Base-by-base conservation (phyloP, 2,888 invertebrate species). In the Cetonia aurata region DNA sequence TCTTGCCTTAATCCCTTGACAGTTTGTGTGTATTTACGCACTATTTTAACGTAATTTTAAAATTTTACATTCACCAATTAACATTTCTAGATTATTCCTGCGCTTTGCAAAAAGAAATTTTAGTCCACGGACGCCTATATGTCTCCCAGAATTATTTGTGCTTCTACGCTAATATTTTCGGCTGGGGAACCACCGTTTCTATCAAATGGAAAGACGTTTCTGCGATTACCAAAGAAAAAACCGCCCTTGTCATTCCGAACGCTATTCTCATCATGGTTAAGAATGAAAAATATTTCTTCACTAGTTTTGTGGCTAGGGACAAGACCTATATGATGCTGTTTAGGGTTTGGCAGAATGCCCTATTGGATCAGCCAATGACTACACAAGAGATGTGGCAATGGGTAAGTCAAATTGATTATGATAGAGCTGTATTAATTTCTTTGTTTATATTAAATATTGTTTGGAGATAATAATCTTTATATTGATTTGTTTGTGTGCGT, bases 81-180 rank as follows among this genome's bases (percentile, higher is more conserved):
- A 25, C 25, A 25, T 25, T 25, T 25, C 25, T 85, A 98, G 98
- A 98, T 87, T 99, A 98, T 86, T 96, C 98, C 13, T 98, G 98
- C 87, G 98, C 98, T 8, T 88, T 98, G 50, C 98, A 98, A 84
- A 93, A 95, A 81, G 98, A 99, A 83, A 98, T 99, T 81, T 87
- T 99, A 73, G 93, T 95, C 6, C 99, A 99, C 83, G 99, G 99
- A 13, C 91, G 98, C 31, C 88, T 99, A 79, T 99, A 98, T 87
- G 93, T 98, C 57, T 96, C 98, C 0, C 96, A 96, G 86, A 95
- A 95, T 85, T 96, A 94, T 88, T 89, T 98, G 72, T 98, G 98
- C 85, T 99, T 99, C 87, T 95, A 98, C 87, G 97, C 98, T 19
- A 98, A 96, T 85, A 98, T 99, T 82, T 96, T 99, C 85, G 92